These are phyloP conservation scores for Siniperca obscura DNA, from an alignment of 2,797 vertebrate species.

Conservation along the genomic window DNA sequence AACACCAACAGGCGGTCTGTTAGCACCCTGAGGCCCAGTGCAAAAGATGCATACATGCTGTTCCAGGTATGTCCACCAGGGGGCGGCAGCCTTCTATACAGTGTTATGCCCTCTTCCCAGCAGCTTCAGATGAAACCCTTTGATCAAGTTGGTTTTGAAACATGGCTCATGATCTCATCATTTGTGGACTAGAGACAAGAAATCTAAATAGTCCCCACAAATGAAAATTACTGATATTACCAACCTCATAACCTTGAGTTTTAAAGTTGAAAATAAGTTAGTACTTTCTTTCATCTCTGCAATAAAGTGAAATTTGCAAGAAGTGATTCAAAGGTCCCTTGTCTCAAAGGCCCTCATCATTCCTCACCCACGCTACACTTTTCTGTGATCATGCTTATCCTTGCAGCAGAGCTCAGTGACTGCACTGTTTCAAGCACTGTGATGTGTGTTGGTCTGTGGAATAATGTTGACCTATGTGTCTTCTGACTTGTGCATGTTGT, in stretches of 20 bases:
- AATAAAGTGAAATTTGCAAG: not conserved
- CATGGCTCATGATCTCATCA: constrained; percentile 5
- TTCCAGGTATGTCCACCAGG: constrained; percentile 92
- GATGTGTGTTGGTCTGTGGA: too few relatives aligned
- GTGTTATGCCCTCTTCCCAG: not conserved
- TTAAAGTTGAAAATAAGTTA: not conserved
- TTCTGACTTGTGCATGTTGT: too few relatives aligned
- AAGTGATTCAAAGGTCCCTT: constrained; percentile 5
- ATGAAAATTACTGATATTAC: not conserved
- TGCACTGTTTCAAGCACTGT: constrained; percentile 30
- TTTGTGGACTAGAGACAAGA: not conserved
- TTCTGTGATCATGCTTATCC: constrained; percentile 27
- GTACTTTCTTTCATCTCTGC: constrained; percentile 20
- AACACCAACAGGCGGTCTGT: constrained; percentile 96
- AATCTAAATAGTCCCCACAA: not conserved
- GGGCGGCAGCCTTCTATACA: constrained; percentile 47
- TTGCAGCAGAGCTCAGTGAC: constrained; percentile 39
- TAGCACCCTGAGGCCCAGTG: constrained; percentile 95
- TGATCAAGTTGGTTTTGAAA: constrained; percentile 10
- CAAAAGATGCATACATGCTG: constrained; percentile 99
- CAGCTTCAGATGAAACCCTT: not conserved
- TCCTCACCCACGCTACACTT: constrained; percentile 24
- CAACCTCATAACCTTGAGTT: not conserved
- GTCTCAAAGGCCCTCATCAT: constrained; percentile 7
- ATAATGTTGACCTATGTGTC: too few relatives aligned